These are phyloP conservation scores for Dendrolimus houi DNA, from an alignment of 2,888 invertebrate genomes.

Conservation along the genomic window DNA sequence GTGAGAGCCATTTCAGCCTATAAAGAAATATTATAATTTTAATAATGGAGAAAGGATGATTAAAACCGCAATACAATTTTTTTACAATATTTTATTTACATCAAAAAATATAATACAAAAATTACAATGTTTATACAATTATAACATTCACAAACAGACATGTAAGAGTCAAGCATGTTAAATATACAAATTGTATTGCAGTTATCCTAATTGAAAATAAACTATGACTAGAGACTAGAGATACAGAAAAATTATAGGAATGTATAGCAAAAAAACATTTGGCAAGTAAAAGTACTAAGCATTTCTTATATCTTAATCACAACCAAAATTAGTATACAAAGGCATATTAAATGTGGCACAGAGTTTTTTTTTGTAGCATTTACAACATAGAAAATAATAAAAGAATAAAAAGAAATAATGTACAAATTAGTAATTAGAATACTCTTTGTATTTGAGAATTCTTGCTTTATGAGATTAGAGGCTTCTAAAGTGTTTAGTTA, in stretches of 20 bases:
- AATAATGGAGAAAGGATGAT: conserved; percentile 41
- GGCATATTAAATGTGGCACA: conserved; percentile 7
- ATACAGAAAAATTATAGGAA: conserved; percentile 17
- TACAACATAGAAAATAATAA: neutral
- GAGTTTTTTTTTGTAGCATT: neutral
- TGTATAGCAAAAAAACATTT: conserved; percentile 17
- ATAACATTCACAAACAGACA: conserved; percentile 21
- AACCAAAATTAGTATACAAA: conserved; percentile 54
- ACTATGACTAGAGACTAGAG: conserved; percentile 41
- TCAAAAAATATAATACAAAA: conserved; percentile 37
- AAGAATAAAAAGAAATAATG: no score
- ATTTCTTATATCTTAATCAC: conserved; percentile 50
- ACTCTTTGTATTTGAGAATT: no score
- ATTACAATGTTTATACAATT: conserved; percentile 41
- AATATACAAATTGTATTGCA: conserved; percentile 69
- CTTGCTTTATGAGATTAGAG: no score
- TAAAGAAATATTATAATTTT: conserved; percentile 36
- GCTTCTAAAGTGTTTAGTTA: conserved; percentile 20
- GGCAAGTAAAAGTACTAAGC: conserved; percentile 15
- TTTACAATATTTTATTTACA: conserved; percentile 61
- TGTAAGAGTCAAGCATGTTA: conserved; percentile 11
- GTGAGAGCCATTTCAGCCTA: conserved; percentile 97
- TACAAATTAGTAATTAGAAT: no score
- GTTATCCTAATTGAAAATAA: conserved; percentile 33
- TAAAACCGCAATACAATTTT: conserved; percentile 76